Base-by-base conservation (phyloP, 1,140 invertebrate genomes). In the Hylaeus volcanicus region DNA sequence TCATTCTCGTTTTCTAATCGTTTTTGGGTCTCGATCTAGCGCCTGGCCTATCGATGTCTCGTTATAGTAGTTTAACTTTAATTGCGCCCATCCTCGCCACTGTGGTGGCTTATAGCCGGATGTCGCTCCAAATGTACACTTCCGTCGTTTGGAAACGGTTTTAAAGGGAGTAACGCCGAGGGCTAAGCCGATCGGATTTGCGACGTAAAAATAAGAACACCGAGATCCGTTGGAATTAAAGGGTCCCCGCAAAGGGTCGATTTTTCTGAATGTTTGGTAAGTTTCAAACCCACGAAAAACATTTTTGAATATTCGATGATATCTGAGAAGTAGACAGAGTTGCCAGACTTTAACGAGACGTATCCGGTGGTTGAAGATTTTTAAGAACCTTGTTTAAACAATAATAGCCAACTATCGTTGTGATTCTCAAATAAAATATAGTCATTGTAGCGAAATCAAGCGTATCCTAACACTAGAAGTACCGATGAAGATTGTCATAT, bases 11-110 rank as follows among this genome's bases (percentile, higher is more conserved):
- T 83, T 72, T 76, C 72, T 74, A 61, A 82, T 81, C 82, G 70
- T 73, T 71, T 74, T 78, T 69, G 74, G 39, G 80, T 63, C 68
- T 60, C 63, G 71, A 82, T 64, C 70, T 71, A 85, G 58, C 79
- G 69, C 79, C 70, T 45, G 26, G 80, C 80, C 83, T 79, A 86
- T 74, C 85, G 68, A 82, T 81, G 79, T 74, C 79, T 85, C 83
- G 85, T 85, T 85, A 82, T 82, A 86, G 83, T 85, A 78, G 79
- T 86, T 85, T 85, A 82, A 86, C 83, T 86, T 86, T 86, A 86
- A 86, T 85, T 85, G 79, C 73, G 37, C 53, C 61, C 78, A 39
- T 51, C 53, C 70, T 9, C 41, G 37, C 48, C 63, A 48, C 58
- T 43, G 15, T 15, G 73, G 48, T 53, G 26, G 68, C 68, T 78